Evolutionary conservation across 2,113 vertebrate species (phyloP).

Genomic region (Centrocercus urophasianus): DNA sequence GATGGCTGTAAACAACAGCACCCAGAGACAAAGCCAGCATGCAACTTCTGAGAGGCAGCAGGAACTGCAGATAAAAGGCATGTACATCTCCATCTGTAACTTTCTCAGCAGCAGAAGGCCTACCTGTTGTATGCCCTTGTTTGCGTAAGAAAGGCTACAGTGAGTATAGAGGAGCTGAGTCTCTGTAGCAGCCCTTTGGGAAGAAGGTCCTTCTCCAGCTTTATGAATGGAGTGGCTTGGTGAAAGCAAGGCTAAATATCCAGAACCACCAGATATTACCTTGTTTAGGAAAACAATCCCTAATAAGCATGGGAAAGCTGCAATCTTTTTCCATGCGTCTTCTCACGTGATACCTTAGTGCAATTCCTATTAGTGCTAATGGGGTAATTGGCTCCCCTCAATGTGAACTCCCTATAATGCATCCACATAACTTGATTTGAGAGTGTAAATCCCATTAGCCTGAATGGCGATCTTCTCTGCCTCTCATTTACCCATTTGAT

Average conservation of each 20-base stretch:
- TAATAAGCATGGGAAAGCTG: background rate
- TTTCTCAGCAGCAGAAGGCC: background rate
- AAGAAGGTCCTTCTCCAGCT: background rate
- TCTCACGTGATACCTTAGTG: slow-evolving; percentile 46
- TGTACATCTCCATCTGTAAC: background rate
- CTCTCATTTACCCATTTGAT: slow-evolving; percentile 66
- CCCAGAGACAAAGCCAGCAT: background rate
- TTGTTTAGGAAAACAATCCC: background rate
- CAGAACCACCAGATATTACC: background rate
- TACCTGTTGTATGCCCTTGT: background rate
- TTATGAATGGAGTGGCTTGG: background rate
- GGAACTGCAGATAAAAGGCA: background rate
- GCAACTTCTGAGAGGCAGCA: background rate
- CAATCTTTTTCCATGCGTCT: background rate
- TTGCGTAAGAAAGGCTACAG: rapidly evolving
- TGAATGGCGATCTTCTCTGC: slow-evolving; percentile 60
- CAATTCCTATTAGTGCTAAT: slow-evolving; percentile 66
- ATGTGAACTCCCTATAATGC: slow-evolving; percentile 63
- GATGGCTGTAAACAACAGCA: slow-evolving; percentile 23
- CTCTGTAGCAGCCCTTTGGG: background rate
- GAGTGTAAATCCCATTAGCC: slow-evolving; percentile 63
- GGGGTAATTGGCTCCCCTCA: slow-evolving; percentile 65
- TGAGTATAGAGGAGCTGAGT: background rate
- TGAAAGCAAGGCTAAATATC: background rate
- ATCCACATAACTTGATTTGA: slow-evolving; percentile 66